A percentile compares a stretch with the other conserved stretches of the same genome.
Conservation (phyloP, 2,888 invertebrate genomes). For the Camptogramma bilineatum region DNA sequence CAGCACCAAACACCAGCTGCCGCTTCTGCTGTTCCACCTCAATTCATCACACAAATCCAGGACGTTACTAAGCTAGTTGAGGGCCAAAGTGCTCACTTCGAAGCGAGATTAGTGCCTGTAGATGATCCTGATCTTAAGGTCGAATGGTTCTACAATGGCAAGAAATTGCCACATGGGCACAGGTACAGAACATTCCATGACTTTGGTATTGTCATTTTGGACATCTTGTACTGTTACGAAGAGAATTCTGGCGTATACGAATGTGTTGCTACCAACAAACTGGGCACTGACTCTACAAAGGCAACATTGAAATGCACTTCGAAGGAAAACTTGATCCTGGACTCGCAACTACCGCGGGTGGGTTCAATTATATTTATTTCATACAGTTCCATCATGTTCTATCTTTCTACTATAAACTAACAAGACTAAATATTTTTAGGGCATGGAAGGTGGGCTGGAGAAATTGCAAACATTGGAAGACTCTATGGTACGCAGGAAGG, state of each 20-base stretch:
- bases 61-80: constrained; percentile 95
- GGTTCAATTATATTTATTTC: constrained; percentile 51
- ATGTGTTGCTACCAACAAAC: constrained; percentile 96
- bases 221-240: constrained; percentile 97
- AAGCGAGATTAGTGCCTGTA: constrained; percentile 96
- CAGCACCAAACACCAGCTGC: constrained; percentile 87
- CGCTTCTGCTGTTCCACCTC: constrained; percentile 92
- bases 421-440: constrained; percentile 72
- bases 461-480: constrained; percentile 97
- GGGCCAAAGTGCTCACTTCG: constrained; percentile 97
- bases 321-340: constrained; percentile 95
- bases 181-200: constrained; percentile 99
- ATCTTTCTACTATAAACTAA: neutral
- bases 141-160: constrained; percentile 98
- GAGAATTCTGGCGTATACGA: constrained; percentile 98
- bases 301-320: constrained; percentile 94
- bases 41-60: constrained; percentile 94
- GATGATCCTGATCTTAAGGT: constrained; percentile 97
- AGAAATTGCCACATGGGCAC: constrained; percentile 96
- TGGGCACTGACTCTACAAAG: constrained; percentile 94
- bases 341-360: constrained; percentile 96
- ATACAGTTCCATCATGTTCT: neutral
- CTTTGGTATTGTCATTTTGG: constrained; percentile 98
- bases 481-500: constrained; percentile 91
- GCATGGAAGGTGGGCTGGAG: constrained; percentile 97